Evolutionary conservation across 2,797 vertebrate species (phyloP).

Genomic region (Nothura maculosa): DNA sequence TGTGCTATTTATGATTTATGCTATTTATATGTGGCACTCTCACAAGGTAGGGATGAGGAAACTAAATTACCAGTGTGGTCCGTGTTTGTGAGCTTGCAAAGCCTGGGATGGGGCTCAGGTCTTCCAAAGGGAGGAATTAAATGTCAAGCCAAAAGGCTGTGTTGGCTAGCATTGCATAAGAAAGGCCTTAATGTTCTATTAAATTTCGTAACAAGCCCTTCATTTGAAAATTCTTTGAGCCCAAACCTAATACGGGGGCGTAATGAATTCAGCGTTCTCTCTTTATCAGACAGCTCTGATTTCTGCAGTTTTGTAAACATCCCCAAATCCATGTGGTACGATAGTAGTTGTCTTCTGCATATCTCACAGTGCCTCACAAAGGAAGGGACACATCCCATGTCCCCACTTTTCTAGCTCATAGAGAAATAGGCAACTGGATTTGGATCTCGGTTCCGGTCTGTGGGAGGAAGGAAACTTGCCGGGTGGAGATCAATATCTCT

Average conservation of each 20-base stretch:
- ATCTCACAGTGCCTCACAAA: not conserved
- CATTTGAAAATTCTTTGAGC: slow-evolving; percentile 28
- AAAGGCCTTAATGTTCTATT: not conserved
- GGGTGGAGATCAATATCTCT: not conserved
- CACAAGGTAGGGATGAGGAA: rapidly evolving
- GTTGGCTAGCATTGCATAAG: not conserved
- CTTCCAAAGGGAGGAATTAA: not conserved
- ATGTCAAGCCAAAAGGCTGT: not conserved
- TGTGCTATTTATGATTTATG: not conserved
- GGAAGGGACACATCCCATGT: not conserved
- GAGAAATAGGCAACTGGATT: not conserved
- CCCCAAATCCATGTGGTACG: not conserved
- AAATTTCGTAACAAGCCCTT: not conserved
- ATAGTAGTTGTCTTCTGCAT: not conserved
- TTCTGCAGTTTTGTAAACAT: slow-evolving; percentile 39
- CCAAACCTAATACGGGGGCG: not conserved
- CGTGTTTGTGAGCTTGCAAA: rapidly evolving
- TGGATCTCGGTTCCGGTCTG: not conserved
- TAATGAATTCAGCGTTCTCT: not conserved
- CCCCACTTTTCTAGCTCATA: not conserved
- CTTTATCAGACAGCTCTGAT: slow-evolving; percentile 20
- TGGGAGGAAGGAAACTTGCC: not conserved
- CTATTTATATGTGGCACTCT: not conserved
- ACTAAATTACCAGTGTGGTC: not conserved
- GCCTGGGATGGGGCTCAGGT: not conserved